Evolutionary conservation across 2,113 vertebrate genomes (phyloP).

Genomic region (Eclectus roratus): DNA sequence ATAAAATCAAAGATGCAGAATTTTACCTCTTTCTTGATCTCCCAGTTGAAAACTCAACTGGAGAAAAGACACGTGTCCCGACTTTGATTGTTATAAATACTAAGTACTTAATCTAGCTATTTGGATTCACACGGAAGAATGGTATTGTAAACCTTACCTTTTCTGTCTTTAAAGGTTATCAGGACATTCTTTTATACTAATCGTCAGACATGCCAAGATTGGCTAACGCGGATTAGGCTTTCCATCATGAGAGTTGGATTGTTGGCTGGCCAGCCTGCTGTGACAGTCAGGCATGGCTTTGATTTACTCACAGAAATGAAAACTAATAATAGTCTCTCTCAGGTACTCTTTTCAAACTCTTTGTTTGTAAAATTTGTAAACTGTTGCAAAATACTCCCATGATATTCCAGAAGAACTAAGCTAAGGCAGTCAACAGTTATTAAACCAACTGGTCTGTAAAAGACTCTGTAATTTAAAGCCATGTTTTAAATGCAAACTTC

Average conservation of each 20-base stretch:
- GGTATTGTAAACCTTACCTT: neutral
- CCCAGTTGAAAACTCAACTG: neutral
- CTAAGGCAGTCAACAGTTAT: neutral
- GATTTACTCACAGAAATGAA: slow-evolving; percentile 95
- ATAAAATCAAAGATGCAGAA: neutral
- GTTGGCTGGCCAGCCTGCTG: slow-evolving; percentile 95
- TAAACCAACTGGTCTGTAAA: neutral
- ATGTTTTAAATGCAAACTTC: neutral
- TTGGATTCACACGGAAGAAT: neutral
- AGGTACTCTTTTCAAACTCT: slow-evolving; percentile 70
- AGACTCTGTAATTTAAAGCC: neutral
- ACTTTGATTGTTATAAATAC: neutral
- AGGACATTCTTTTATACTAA: slow-evolving; percentile 97
- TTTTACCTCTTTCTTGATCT: neutral
- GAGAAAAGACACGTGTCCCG: neutral
- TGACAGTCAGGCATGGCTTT: slow-evolving; percentile 95
- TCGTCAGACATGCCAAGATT: slow-evolving; percentile 97
- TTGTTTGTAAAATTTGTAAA: neutral
- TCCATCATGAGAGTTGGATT: slow-evolving; percentile 96
- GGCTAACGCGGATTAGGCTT: slow-evolving; percentile 94
- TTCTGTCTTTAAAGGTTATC: slow-evolving; percentile 83
- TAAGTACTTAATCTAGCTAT: neutral
- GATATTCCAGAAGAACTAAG: neutral
- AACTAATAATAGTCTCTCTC: slow-evolving; percentile 80
- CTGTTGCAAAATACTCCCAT: neutral